These are phyloP conservation scores for Phalacrocorax brasilianus DNA, from an alignment of 2,113 vertebrate species.

Conservation along the genomic window DNA sequence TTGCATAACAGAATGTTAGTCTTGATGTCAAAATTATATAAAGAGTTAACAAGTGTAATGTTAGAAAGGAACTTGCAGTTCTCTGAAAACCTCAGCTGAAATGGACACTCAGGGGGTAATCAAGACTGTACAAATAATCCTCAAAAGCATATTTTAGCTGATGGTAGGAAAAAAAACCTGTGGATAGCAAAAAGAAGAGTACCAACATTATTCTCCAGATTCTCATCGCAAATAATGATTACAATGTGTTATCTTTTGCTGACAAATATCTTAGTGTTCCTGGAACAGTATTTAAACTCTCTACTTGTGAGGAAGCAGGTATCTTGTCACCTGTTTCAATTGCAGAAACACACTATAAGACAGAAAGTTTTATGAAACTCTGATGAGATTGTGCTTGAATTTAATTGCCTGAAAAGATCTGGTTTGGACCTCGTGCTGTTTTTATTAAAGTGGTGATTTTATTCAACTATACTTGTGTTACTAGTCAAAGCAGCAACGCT, in stretches of 20 bases:
- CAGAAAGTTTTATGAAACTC: neutral
- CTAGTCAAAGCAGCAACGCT: neutral
- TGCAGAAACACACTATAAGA: neutral
- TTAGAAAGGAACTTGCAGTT: neutral
- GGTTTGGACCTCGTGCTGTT: neutral
- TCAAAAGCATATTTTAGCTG: neutral
- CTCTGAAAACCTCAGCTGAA: neutral
- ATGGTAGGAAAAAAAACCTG: rapidly evolving
- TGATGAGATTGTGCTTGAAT: neutral
- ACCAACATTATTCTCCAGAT: neutral
- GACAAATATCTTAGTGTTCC: neutral
- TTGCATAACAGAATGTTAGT: neutral
- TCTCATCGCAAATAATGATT: neutral
- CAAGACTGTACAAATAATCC: neutral
- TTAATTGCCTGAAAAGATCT: neutral
- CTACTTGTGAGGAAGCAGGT: neutral
- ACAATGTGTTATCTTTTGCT: neutral
- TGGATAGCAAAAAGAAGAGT: neutral
- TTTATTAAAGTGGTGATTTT: neutral
- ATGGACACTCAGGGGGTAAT: neutral
- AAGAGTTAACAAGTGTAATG: neutral
- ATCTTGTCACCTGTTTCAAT: neutral
- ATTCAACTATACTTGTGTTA: neutral
- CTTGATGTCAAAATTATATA: neutral
- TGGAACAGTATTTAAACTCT: neutral